Evolutionary conservation across 2,888 invertebrate genomes (phyloP), one percentile per base, ranked within the genome.

Genomic region (Caenorhabditis sp.): DNA sequence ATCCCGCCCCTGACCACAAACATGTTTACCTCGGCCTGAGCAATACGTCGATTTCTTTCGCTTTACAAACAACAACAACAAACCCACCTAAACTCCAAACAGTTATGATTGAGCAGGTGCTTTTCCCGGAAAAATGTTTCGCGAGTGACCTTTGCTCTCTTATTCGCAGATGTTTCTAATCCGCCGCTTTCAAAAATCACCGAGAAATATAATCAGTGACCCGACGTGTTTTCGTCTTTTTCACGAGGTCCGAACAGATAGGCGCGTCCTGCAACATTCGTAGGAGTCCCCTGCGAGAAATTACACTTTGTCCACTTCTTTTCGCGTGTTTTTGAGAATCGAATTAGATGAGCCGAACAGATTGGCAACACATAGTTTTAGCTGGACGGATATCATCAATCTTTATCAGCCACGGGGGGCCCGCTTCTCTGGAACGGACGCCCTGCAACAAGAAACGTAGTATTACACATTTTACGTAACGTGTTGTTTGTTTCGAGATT

Each of bases 381-480:
- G 35, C 26, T 41, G 66, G 17, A 39, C 48, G 35, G 50, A 24
- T 53, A 43, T 45, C 70, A 70, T 70, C 59, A 59, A 59, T 70
- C 70, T 70, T 70, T 70, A 70, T 70, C 70, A 59, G 50, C 39
- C 13, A 20, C n/a, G 30, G 6, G 9, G 22, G n/a, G 35, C 11
- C 41, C 43, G 52, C 53, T 63, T 52, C 50, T 63, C 32, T 20
- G 66, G 70, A 70, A 70, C 70, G 70, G 53, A 59, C 70, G 70
- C 58, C 70, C 58, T 52, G 59, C 70, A 70, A 68, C 56, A 24
- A 27, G 43, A 68, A 58, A 45, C 70, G 59, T 59, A 70, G 59
- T 59, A 70, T 70, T 70, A 70, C 70, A 70, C 59, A 50, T 26
- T 41, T 26, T n/a, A 27, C 26, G 13, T 8, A 17, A 56, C 45